Evolutionary conservation across 2,113 vertebrate species (phyloP).

Genomic region (Cyprinodon brontotheroides): DNA sequence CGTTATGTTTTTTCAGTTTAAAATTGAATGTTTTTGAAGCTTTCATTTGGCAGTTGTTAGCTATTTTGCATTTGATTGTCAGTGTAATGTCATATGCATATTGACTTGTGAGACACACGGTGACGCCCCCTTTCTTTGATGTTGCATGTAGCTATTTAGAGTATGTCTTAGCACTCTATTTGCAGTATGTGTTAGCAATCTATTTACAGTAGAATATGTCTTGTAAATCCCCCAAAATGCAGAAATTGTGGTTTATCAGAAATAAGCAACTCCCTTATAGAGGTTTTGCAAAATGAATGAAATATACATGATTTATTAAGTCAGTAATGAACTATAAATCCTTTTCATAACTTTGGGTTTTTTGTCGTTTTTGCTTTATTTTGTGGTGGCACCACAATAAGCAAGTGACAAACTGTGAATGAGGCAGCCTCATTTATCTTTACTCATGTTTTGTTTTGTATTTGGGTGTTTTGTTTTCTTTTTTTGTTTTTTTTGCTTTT

Average conservation of each 20-base stretch:
- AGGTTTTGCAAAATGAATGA: constrained; percentile 1
- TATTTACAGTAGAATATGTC: neutral
- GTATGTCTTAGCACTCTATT: neutral
- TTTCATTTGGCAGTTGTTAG: neutral
- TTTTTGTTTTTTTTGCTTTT: neutral
- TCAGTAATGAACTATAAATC: constrained; percentile 33
- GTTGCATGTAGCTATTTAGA: neutral
- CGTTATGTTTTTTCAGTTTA: too few relatives aligned
- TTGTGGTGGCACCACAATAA: constrained; percentile 49
- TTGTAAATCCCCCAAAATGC: neutral
- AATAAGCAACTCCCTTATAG: neutral
- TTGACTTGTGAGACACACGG: too few relatives aligned
- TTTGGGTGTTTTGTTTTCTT: neutral
- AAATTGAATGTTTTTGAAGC: neutral
- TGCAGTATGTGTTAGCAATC: neutral
- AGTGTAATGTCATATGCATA: too few relatives aligned
- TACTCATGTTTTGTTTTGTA: neutral
- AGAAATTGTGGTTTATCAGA: neutral
- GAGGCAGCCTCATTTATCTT: constrained; percentile 31
- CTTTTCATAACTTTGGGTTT: constrained; percentile 37
- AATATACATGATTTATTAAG: constrained; percentile 20
- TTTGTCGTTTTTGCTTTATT: constrained; percentile 44
- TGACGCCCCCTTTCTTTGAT: neutral
- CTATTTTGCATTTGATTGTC: neutral
- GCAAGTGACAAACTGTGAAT: constrained; percentile 46